Evolutionary conservation across 2,113 vertebrate genomes (phyloP).

Genomic region (Orycteropus afer): DNA sequence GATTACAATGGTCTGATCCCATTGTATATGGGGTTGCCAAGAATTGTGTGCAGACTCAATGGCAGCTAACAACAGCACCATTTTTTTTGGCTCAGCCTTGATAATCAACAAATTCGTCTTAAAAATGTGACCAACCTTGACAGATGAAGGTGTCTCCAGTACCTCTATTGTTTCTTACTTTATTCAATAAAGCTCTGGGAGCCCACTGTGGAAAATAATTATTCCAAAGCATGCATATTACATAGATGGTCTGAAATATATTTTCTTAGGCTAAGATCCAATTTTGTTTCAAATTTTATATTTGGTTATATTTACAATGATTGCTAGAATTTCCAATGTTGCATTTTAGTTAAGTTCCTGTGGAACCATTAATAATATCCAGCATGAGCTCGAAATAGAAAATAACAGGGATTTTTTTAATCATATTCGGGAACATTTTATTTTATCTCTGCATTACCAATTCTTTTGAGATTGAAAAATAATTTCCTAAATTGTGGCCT

Average conservation of each 20-base stretch:
- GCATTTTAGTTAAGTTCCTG: neutral
- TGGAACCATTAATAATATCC: neutral
- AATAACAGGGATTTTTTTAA: slow-evolving; percentile 37
- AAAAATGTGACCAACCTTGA: neutral
- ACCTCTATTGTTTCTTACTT: neutral
- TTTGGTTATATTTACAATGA: slow-evolving; percentile 18
- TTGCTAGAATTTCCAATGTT: neutral
- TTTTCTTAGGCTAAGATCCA: neutral
- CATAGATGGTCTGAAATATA: neutral
- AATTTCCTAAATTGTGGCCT: slow-evolving; percentile 70
- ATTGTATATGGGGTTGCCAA: neutral
- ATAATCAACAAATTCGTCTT: neutral
- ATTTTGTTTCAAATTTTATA: slow-evolving; percentile 25
- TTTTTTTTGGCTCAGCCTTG: neutral
- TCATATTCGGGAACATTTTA: slow-evolving; percentile 36
- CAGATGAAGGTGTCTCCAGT: neutral
- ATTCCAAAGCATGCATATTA: neutral
- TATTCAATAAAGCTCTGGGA: neutral
- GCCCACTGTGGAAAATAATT: neutral
- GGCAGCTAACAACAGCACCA: neutral
- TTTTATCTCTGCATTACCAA: slow-evolving; percentile 46
- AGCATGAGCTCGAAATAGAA: slow-evolving; percentile 21
- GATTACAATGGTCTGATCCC: neutral
- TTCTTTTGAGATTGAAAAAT: slow-evolving; percentile 61
- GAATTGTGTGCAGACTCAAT: neutral